Evolutionary conservation across 2,113 vertebrate genomes (phyloP).

Genomic region (Nannospalax galili): DNA sequence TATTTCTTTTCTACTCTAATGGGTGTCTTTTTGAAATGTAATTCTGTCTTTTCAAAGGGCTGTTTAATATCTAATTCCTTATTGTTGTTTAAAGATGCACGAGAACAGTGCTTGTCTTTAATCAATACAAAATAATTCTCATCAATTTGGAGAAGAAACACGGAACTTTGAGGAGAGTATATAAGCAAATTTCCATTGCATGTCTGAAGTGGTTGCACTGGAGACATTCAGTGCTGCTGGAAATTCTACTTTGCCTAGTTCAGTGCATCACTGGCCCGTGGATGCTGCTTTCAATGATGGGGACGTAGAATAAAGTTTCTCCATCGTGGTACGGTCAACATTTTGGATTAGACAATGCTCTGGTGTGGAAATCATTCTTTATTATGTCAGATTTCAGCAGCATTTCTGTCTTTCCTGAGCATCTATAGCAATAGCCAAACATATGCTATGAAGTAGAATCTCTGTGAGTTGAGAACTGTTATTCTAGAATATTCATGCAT

Average conservation of each 20-base stretch:
- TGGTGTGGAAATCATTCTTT: neutral
- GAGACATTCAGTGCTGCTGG: accelerated
- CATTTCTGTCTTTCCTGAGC: neutral
- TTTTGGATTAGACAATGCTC: neutral
- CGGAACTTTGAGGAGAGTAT: neutral
- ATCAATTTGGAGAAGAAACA: neutral
- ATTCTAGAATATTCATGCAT: neutral
- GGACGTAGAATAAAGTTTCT: neutral
- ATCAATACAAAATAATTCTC: neutral
- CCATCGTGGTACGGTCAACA: neutral
- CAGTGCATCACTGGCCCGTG: neutral
- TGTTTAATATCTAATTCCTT: neutral
- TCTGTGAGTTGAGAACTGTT: neutral
- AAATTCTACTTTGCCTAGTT: neutral
- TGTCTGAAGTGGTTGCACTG: neutral
- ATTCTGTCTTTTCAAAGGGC: neutral
- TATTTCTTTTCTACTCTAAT: neutral
- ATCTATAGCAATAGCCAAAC: neutral
- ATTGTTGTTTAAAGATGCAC: conserved; percentile 30
- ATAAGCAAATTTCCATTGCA: neutral
- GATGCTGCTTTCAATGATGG: neutral
- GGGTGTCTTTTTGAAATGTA: neutral
- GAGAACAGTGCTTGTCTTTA: neutral
- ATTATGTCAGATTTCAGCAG: neutral
- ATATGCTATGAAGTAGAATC: neutral